Evolutionary conservation across 2,888 invertebrate species (phyloP), one percentile per base, ranked within the genome.

Genomic region (Agrenia bidenticulata): DNA sequence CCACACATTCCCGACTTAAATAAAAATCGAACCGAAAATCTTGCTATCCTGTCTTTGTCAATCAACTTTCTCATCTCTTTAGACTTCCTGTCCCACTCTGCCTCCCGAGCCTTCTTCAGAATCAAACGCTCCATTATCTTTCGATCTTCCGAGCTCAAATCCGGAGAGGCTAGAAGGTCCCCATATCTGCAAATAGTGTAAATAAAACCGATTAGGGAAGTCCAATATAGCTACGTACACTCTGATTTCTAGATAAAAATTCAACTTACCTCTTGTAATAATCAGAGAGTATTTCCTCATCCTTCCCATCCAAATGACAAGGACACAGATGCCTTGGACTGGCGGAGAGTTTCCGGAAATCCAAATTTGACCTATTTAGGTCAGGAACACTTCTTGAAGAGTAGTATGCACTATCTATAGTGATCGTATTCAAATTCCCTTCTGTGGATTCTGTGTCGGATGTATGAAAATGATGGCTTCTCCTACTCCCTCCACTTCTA

Each of bases 81-180:
- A 17, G 74, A 70, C 42, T 67, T 68, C 42, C 67, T 60, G 41
- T 76, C 74, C 74, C 74, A 74, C 54, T 76, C 76, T 55, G 71
- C n/a, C 63, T 72, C 69, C 57, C 69, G 64, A 2, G 68, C 74
- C 66, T 74, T 68, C 60, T 74, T 76, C 1, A 74, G 63, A 32
- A 73, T 69, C 27, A 76, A 55, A 23, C 74, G 57, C 60, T 76
- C 74, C 65, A 76, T 56, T 19, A 76, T 74, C 66, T 74, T 76
- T 39, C 69, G 54, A 58, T 76, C 76, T 51, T 76, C 76, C 4
- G 56, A 61, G 0, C 71, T 67, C 59, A 76, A 63, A 17, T 67
- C 66, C 1, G 58, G 58, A 5, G 69, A 63, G 1, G 64, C 49
- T 1, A 74, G 62, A 9, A 74, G 60, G 60, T 73, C 73, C 19